Base-by-base conservation (phyloP, 2,113 vertebrate genomes). In the Mellivora capensis region DNA sequence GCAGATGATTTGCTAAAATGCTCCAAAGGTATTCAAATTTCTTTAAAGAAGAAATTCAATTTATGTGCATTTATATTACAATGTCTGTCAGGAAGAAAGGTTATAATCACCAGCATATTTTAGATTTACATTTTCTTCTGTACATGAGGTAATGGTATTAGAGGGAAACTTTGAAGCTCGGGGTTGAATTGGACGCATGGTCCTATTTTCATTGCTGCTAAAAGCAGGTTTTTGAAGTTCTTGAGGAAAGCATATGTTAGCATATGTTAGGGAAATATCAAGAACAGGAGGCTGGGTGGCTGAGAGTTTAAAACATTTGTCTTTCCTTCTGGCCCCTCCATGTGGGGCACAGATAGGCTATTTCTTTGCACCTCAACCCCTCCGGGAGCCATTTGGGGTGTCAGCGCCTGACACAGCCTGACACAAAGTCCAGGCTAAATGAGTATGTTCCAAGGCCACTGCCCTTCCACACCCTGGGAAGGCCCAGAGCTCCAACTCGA, bases 21-120 rank as follows among this genome's bases (percentile, higher is more conserved):
- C 99, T 99, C 99, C 99, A 99, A 99, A 99, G 99, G 99, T 99
- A 99, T 99, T 99, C 99, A 99, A 98, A 99, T 99, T 99, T 99
- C 99, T 99, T 99, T 99, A 99, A 99, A 99, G 99, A 99, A 99
- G 99, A 99, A 99, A 99, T 99, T 99, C 99, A 99, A 99, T 99
- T 99, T 99, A 99, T 99, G 99, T 99, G 99, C 99, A 99, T 99
- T 99, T 99, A 99, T 99, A 99, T 99, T 99, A 99, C 99, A 99
- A 98, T 99, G 99, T 99, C 99, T 99, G 99, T 99, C 99, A 99
- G 99, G 99, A 99, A 99, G 99, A 99, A 99, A 99, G 99, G 99
- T 99, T 99, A 99, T 99, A 99, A 99, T 99, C 99, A 99, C 99
- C 99, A 99, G 99, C 99, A 99, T 99, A 99, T 99, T 99, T 98